Percentiles rank a stretch among this genome's conserved stretches.
These are phyloP conservation scores for Bradysia coprophila DNA, from an alignment of 1,140 invertebrate species.

Conservation along the genomic window DNA sequence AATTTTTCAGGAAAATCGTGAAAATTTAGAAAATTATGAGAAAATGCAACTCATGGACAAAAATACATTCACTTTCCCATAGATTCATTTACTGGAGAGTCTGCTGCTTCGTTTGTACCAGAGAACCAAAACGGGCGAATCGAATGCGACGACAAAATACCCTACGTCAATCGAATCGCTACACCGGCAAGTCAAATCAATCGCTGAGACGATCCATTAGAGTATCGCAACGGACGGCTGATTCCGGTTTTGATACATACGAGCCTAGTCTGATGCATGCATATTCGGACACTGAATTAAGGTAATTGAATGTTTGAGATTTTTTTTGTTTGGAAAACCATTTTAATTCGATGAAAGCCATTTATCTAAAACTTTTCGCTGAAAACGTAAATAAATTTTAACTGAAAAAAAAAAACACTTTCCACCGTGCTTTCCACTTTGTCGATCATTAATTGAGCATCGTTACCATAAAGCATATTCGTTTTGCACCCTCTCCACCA, in stretches of 20 bases:
- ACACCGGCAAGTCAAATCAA: conserved; percentile 19
- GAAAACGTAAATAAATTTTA: too few relatives aligned
- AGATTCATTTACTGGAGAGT: conserved; percentile 80
- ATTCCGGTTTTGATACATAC: conserved; percentile 1
- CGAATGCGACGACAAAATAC: conserved; percentile 17
- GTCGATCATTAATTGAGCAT: too few relatives aligned
- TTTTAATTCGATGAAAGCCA: too few relatives aligned
- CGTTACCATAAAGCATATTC: too few relatives aligned
- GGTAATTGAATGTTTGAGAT: conserved; percentile 16
- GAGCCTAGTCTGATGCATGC: conserved; percentile 15
- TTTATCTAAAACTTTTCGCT: too few relatives aligned
- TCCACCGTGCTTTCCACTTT: too few relatives aligned
- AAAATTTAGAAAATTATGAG: too few relatives aligned
- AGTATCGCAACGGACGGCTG: conserved; percentile 46
- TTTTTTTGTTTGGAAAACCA: neutral
- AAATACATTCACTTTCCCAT: too few relatives aligned
- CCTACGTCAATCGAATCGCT: neutral
- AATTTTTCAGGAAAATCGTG: neutral
- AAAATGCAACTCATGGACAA: too few relatives aligned
- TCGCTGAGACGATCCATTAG: conserved; percentile 34
- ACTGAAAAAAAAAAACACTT: too few relatives aligned
- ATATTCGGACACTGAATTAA: conserved; percentile 37
- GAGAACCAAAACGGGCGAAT: conserved; percentile 44
- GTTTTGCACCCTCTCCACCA: too few relatives aligned
- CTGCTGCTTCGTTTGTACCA: conserved; percentile 75